Base-by-base conservation (phyloP, 92 coral and sea anemone genomes). In the Siderastrea radians region DNA sequence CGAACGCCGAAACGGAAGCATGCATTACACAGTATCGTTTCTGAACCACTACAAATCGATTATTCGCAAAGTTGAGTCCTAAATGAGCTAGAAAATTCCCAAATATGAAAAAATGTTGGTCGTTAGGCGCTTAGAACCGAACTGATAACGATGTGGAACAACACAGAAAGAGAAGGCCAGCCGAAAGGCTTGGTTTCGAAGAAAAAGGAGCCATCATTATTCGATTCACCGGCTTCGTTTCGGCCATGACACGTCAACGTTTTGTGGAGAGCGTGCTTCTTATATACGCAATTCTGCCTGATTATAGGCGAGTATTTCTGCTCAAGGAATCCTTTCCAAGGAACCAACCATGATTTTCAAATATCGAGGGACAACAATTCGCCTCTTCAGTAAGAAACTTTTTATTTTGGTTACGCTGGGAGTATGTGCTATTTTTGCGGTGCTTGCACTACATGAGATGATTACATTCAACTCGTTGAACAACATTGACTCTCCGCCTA, bases 341-440 rank as follows among this genome's bases (percentile, higher is more conserved):
- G 46, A 47, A 19, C 11, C 17, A 67, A 44, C 45, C 70, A 85
- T 85, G 89, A 85, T 85, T 38, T 85, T 85, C 89, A 85, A 85
- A 78, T 93, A 87, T 64, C 49, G 96, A 72, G 96, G 96, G 3
- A 93, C 96, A 1, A 93, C 93, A 11, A 93, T 93, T 47, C 88
- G 93, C 70, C 88, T 92, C 48, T 90, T 92, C 11, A 92, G 93
- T 12, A 86, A 79, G 55, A 93, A 93, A 63, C 78, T 93, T 44
- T 63, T 90, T 67, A 68, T 90, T 86, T 77, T 93, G 76, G 89
- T 85, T 6, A 71, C 91, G 15, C 14, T 93, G 7, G 85, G 89
- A 43, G 55, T 84, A 61, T 52, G 80, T 43, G 80, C 81, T 6
- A 45, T 84, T 52, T 38, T 84, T 84, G 87, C 87, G 87, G 87